Evolutionary conservation across 2,888 invertebrate genomes (phyloP), one percentile per base, ranked within the genome.

Genomic region (Hirtodrosophila cameraria): DNA sequence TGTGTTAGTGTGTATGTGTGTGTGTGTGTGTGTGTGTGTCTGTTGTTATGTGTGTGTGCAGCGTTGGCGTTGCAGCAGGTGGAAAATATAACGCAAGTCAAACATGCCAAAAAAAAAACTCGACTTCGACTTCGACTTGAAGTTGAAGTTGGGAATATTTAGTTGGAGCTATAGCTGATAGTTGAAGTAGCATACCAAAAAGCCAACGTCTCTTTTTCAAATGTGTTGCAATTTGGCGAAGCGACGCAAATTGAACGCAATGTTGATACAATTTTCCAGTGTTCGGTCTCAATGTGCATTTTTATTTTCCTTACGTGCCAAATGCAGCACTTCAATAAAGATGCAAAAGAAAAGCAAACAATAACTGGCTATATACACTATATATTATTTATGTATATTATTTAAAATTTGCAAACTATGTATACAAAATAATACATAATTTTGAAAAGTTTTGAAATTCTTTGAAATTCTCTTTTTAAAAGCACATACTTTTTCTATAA

Each of bases 51-150:
- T 61, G 25, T 45, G 53, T 55, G 45, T 41, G 57, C 35, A 53
- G 69, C 63, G 71, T 79, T 81, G 79, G 79, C 58, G 79, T 78
- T 75, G 75, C 66, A 49, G 75, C 81, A 86, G 86, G 86, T 81
- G 86, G 66, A 86, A 83, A 82, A 84, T 84, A 78, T 86, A 83
- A 74, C 74, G 84, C 81, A 80, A 80, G 86, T 83, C 74, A 80
- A 86, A 83, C 6, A 75, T 69, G 76, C 62, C 79, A 63, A 38
- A 61, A 54, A 43, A 63, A 38, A 61, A 54, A 43, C 50, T 30
- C 61, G 48, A 54, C 53, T 31, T 30, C 12, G 9, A 54, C 46
- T 15, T 64, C 36, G 1, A 38, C 52, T 16, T 45, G 42, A 5
- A 41, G 39, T 18, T 63, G 28, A 5, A 45, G 42, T 15, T 43